phyloP scores from a whole-genome alignment of 2,797 vertebrate genomes.

The Coregonus ussuriensis region DNA sequence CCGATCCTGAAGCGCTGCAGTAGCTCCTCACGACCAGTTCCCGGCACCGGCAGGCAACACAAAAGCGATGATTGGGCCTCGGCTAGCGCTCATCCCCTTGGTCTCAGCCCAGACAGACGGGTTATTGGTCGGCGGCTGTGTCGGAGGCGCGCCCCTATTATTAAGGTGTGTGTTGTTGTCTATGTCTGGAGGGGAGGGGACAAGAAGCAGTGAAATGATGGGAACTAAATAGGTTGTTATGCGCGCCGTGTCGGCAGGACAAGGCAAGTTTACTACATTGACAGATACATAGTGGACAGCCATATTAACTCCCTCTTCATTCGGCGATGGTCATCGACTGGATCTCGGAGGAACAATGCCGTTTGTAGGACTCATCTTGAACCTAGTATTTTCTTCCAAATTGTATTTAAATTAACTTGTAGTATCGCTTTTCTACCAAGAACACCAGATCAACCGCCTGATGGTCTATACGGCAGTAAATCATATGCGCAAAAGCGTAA shows the following conservation, averaged over 20 bases:
- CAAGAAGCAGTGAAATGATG: slow-evolving; percentile 64
- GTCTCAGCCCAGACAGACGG: slow-evolving; percentile 60
- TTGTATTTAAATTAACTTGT: not conserved
- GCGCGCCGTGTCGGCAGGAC: slow-evolving; percentile 60
- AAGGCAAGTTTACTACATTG: slow-evolving; percentile 57
- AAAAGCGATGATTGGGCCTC: slow-evolving; percentile 82
- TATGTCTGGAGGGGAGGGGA: slow-evolving; percentile 76
- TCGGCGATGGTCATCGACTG: slow-evolving; percentile 40
- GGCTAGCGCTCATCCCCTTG: slow-evolving; percentile 69
- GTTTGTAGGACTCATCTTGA: slow-evolving; percentile 17
- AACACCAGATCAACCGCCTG: not conserved
- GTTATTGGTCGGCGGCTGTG: slow-evolving; percentile 72
- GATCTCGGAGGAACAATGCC: slow-evolving; percentile 30
- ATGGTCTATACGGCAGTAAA: not conserved
- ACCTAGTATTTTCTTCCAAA: slow-evolving; percentile 28
- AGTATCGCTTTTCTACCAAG: not conserved
- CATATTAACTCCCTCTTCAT: slow-evolving; percentile 60
- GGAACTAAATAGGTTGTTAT: slow-evolving; percentile 67
- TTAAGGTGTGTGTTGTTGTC: slow-evolving; percentile 79
- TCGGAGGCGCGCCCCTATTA: slow-evolving; percentile 71
- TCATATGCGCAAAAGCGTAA: not conserved
- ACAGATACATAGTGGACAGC: slow-evolving; percentile 64
- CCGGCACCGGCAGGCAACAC: slow-evolving; percentile 85
- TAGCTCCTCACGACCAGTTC: slow-evolving; percentile 80
- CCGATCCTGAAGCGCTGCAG: slow-evolving; percentile 81